A percentile compares a stretch with the other conserved stretches of the same genome.
phyloP scores from a whole-genome alignment of 2,113 vertebrate species.

The Copsychus sechellarum region DNA sequence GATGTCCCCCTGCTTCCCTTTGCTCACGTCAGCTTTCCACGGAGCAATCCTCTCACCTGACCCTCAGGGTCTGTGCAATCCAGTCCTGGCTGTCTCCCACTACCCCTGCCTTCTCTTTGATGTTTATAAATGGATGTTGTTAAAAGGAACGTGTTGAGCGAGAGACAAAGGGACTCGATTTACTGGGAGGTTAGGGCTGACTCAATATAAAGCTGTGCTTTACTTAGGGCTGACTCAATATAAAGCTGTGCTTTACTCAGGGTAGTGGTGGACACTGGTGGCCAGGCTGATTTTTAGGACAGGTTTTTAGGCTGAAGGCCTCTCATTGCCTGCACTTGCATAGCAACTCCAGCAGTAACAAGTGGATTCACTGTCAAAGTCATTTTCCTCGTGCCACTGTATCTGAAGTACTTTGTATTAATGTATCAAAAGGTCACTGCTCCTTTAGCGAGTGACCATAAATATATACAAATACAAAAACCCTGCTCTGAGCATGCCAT shows the following conservation, averaged over 20 bases:
- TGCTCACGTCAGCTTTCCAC: neutral
- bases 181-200: neutral
- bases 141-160: slow-evolving; percentile 26
- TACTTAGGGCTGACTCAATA: neutral
- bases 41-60: slow-evolving; percentile 63
- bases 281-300: slow-evolving; percentile 8
- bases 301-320: neutral
- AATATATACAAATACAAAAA: neutral
- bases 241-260: neutral
- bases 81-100: neutral
- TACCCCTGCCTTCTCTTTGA: slow-evolving; percentile 58
- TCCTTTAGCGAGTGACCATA: slow-evolving; percentile 14
- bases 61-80: slow-evolving; percentile 14
- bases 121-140: slow-evolving; percentile 41
- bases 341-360: neutral
- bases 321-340: neutral
- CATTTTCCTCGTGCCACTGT: neutral
- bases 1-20: neutral
- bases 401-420: neutral
- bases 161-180: neutral
- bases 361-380: neutral
- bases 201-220: neutral
- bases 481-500: neutral
- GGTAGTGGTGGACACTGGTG: neutral
- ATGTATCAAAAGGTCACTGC: slow-evolving; percentile 14